phyloP scores from a whole-genome alignment of 2,888 invertebrate species.

The Coelinius sp. region DNA sequence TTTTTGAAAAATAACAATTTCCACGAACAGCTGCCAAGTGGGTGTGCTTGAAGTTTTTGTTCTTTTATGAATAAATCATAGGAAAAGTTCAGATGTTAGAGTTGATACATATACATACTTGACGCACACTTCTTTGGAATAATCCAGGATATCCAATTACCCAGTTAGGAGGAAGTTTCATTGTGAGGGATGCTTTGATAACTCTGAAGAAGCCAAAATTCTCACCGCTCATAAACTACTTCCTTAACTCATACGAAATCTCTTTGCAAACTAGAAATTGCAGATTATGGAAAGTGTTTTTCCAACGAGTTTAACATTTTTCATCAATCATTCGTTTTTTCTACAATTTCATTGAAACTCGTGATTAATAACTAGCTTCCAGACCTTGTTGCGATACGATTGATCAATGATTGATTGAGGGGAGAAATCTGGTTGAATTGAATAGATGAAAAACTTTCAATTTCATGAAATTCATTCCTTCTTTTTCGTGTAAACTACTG shows the following conservation, averaged over 20 bases:
- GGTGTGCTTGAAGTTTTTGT: not conserved
- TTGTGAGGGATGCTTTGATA: not conserved
- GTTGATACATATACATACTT: not conserved
- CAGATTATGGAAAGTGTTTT: constrained; percentile 15
- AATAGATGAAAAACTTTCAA: too few species aligned
- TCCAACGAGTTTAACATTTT: not conserved
- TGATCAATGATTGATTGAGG: not conserved
- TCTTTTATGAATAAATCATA: not conserved
- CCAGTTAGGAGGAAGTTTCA: not conserved
- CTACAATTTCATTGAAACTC: not conserved
- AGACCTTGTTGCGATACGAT: not conserved
- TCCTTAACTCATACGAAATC: not conserved
- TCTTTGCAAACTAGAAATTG: not conserved
- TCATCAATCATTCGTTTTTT: not conserved
- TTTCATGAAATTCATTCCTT: too few species aligned
- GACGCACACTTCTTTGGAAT: not conserved
- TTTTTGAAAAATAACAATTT: not conserved
- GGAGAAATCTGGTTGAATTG: too few species aligned
- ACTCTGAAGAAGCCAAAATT: constrained; percentile 5
- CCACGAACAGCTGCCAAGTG: not conserved
- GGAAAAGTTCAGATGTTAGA: not conserved
- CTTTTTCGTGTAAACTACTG: too few species aligned
- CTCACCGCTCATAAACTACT: not conserved
- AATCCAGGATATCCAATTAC: constrained; percentile 3
- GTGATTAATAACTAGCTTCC: not conserved